Evolutionary conservation across 2,888 invertebrate genomes (phyloP), one percentile per base, ranked within the genome.

Genomic region (Smittia sp.): DNA sequence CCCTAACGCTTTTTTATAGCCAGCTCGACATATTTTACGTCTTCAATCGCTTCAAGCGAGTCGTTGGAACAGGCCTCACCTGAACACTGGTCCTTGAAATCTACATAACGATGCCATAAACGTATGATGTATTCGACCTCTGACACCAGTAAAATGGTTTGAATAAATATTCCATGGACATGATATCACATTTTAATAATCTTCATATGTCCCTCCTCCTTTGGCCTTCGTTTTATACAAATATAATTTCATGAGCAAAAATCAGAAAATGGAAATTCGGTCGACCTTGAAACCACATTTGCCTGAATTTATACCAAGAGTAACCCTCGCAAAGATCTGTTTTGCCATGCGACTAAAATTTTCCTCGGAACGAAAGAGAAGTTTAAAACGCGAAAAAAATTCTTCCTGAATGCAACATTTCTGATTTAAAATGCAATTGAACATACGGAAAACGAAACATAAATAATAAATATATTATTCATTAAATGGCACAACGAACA

Each of bases 401-500:
- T 13, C n/a, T 2, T 46, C 15, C n/a, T 11, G 46, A 46, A 46
- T 46, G 46, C 46, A 46, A 9, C 63, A 63, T 24, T 63, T 63
- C 20, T 27, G 15, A 20, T 63, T 25, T 11, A 46, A 46, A 13
- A 63, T 63, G 63, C 63, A 58, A 22, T 63, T 63, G 25, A 18
- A 63, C 24, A 63, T 63, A 25, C 11, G 22, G 20, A 27, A 24
- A 63, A 11, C 11, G 27, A 63, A 25, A 63, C n/a, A 63, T 63
- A 25, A 63, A 63, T 63, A 63, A 25, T n/a, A n/a, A 63, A 24
- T 63, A 20, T 63, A 25, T 63, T 63, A 63, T 63, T 63, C 63
- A 63, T 63, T 25, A 25, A 63, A 63, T 25, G 22, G 63, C 11
- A 22, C 15, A n/a, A 27, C 4, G 63, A 25, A 4, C 58, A 27